Percentiles rank a stretch among this genome's conserved stretches.
phyloP scores from a whole-genome alignment of 2,113 vertebrate genomes.

The Nycticorax nycticorax region DNA sequence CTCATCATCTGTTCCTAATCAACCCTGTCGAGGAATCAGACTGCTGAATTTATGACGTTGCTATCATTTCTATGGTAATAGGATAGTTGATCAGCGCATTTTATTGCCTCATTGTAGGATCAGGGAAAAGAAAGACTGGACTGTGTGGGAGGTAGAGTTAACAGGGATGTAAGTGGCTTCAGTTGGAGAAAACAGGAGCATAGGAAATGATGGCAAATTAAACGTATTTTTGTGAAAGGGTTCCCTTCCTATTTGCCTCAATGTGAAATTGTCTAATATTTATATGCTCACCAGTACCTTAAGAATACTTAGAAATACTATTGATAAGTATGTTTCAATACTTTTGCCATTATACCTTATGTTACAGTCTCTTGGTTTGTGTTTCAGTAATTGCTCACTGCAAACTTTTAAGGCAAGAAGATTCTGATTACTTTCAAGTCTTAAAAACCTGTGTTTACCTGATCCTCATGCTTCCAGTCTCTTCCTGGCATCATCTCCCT shows the following conservation, averaged over 20 bases:
- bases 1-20: constrained; percentile 56
- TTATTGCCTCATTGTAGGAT: neutral
- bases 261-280: neutral
- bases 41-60: constrained; percentile 38
- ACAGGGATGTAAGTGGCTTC: neutral
- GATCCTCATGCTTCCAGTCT: neutral
- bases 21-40: constrained; percentile 39
- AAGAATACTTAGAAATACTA: neutral
- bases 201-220: constrained; percentile 9
- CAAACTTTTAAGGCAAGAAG: neutral
- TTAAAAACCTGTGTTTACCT: neutral
- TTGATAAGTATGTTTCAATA: neutral
- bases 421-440: neutral
- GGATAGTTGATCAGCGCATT: constrained; percentile 17
- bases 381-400: neutral
- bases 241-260: neutral
- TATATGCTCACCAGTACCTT: neutral
- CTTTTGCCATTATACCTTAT: neutral
- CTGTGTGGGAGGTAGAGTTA: constrained; percentile 14
- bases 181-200: neutral
- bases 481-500: neutral
- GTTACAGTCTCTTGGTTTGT: neutral
- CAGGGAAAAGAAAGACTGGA: neutral
- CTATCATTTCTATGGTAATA: constrained; percentile 60
- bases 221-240: neutral